These are phyloP conservation scores for Carassius auratus DNA, from an alignment of 2,113 vertebrate species.

Conservation along the genomic window DNA sequence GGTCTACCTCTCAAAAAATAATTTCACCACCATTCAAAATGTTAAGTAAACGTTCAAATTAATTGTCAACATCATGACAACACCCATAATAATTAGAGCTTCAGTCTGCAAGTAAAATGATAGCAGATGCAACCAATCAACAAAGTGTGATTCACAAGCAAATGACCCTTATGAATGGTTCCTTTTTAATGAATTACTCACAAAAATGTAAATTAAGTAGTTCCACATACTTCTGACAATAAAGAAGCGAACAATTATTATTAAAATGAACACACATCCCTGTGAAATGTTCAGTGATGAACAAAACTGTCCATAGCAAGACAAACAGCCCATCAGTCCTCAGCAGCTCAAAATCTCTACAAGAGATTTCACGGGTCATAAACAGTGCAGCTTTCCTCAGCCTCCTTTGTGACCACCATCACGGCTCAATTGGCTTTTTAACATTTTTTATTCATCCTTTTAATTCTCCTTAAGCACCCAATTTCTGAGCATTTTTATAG, in stretches of 20 bases:
- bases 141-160: not conserved
- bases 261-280: not conserved
- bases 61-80: not conserved
- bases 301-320: not conserved
- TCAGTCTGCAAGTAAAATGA: not conserved
- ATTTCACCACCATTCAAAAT: not conserved
- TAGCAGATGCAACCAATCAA: not conserved
- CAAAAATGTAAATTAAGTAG: not conserved
- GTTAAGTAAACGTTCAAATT: not conserved
- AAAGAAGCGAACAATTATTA: not conserved
- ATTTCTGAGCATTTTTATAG: no score
- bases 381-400: not conserved
- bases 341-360: not conserved
- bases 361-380: not conserved
- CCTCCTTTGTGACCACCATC: not conserved
- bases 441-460: not conserved
- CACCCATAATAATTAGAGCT: not conserved
- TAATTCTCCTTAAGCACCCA: not conserved
- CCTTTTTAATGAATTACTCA: not conserved
- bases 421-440: not conserved
- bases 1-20: not conserved
- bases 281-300: not conserved
- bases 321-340: not conserved
- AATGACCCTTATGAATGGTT: not conserved
- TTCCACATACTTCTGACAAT: not conserved